A percentile compares a stretch with the other conserved stretches of the same genome.
These are phyloP conservation scores for Dynastes maya DNA, from an alignment of 2,888 invertebrate species.

Conservation along the genomic window DNA sequence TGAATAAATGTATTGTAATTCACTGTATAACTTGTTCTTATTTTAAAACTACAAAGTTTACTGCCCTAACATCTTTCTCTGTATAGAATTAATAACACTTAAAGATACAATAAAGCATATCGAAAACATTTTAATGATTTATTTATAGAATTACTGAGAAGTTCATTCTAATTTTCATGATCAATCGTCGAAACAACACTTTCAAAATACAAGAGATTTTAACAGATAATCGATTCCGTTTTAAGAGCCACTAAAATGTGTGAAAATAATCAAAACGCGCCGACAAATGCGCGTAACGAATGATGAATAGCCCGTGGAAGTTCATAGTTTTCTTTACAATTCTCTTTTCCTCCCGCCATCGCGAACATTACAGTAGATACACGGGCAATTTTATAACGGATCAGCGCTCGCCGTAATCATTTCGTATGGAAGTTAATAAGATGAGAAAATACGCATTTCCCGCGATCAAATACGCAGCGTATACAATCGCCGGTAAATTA, in stretches of 20 bases:
- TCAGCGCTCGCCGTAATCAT: neutral
- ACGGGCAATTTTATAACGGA: neutral
- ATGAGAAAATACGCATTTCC: conserved; percentile 26
- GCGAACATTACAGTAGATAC: neutral
- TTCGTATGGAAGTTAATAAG: conserved; percentile 13
- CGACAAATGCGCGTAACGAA: conserved; percentile 3
- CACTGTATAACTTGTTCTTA: no score
- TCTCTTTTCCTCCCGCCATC: neutral
- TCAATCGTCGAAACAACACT: no score
- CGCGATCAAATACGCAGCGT: conserved; percentile 10
- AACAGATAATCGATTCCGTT: conserved; percentile 1
- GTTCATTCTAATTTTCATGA: no score
- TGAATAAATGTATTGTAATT: no score
- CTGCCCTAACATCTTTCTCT: no score
- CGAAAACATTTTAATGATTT: no score
- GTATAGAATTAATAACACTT: no score
- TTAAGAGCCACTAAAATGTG: neutral
- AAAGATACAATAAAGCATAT: no score
- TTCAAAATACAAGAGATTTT: neutral
- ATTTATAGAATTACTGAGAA: no score
- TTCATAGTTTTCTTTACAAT: neutral
- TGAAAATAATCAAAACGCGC: neutral
- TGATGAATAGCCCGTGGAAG: neutral
- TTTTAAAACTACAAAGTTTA: no score
- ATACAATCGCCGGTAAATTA: conserved; percentile 22